Percentiles rank a stretch among this genome's conserved stretches.
These are phyloP conservation scores for Pseudopleuronectes americanus DNA, from an alignment of 2,797 vertebrate species.

Conservation along the genomic window DNA sequence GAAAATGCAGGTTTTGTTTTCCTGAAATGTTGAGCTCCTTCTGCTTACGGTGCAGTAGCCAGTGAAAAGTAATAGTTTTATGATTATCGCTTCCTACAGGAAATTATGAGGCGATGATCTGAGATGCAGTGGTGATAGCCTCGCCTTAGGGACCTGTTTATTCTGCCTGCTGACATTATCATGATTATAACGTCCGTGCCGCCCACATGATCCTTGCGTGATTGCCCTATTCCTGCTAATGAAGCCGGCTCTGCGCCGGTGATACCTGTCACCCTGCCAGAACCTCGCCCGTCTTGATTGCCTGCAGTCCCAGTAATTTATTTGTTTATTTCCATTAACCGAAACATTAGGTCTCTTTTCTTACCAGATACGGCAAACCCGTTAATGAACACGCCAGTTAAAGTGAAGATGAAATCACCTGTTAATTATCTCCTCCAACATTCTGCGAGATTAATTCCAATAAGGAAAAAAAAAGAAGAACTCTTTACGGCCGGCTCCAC, in stretches of 20 bases:
- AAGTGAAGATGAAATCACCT: conserved; percentile 77
- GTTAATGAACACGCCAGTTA: conserved; percentile 80
- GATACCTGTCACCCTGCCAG: conserved; percentile 64
- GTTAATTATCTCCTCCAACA: conserved; percentile 81
- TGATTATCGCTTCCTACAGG: conserved; percentile 6
- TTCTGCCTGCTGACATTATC: conserved; percentile 62
- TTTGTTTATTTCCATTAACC: conserved; percentile 77
- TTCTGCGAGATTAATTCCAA: conserved; percentile 71
- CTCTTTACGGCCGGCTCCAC: conserved; percentile 34
- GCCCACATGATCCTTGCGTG: conserved; percentile 61
- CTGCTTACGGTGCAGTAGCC: not conserved
- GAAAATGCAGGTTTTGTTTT: conserved; percentile 48
- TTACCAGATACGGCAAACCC: conserved; percentile 62
- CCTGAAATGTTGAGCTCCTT: not conserved
- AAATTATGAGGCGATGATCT: conserved; percentile 38
- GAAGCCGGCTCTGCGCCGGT: conserved; percentile 47
- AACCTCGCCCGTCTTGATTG: conserved; percentile 57
- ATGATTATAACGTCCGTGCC: conserved; percentile 50
- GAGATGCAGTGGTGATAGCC: conserved; percentile 21
- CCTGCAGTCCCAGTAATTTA: conserved; percentile 67
- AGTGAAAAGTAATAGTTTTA: not conserved
- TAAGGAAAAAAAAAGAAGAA: conserved; percentile 68
- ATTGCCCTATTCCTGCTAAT: conserved; percentile 66
- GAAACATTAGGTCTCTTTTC: conserved; percentile 69
- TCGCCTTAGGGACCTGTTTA: conserved; percentile 44